phyloP scores from a whole-genome alignment of 2,888 invertebrate species.

The Drosophila fulvimacula region DNA sequence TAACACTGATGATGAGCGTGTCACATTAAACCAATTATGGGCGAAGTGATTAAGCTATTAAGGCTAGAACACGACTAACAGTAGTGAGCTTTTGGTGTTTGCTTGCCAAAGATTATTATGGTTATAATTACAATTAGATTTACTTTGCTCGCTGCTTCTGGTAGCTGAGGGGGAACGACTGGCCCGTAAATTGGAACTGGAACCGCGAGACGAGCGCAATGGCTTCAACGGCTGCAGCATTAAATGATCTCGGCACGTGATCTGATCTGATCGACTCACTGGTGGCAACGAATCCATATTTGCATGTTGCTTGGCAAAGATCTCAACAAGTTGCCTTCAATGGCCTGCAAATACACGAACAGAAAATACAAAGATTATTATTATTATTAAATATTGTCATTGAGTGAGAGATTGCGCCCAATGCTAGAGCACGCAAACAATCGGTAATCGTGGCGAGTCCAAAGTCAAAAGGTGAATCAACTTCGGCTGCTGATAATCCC shows the following conservation, averaged over 20 bases:
- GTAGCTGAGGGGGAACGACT: conserved; percentile 83
- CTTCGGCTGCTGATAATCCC: conserved; percentile 62
- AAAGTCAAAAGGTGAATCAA: conserved; percentile 79
- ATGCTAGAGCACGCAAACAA: conserved; percentile 23
- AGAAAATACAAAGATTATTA: conserved; percentile 2
- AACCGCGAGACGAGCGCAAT: conserved; percentile 67
- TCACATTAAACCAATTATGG: conserved; percentile 36
- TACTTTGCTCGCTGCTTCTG: conserved; percentile 83
- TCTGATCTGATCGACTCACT: conserved; percentile 36
- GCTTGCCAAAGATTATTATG: conserved; percentile 20
- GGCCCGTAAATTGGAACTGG: conserved; percentile 75
- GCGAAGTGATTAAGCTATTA: conserved; percentile 36
- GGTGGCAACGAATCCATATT: conserved; percentile 68
- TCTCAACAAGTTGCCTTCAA: conserved; percentile 41
- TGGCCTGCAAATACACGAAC: conserved; percentile 57
- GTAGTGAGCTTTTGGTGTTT: conserved; percentile 15
- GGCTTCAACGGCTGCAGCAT: conserved; percentile 58
- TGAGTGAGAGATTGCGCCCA: conserved; percentile 30
- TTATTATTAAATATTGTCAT: conserved; percentile 41
- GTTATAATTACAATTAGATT: conserved; percentile 48
- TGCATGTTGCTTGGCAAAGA: conserved; percentile 58
- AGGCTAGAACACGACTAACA: conserved; percentile 9
- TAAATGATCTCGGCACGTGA: conserved; percentile 65
- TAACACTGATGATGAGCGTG: conserved; percentile 36
- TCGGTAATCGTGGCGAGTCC: conserved; percentile 40